Conservation (phyloP, 2,113 vertebrate species). For the Melanocharis versteri region DNA sequence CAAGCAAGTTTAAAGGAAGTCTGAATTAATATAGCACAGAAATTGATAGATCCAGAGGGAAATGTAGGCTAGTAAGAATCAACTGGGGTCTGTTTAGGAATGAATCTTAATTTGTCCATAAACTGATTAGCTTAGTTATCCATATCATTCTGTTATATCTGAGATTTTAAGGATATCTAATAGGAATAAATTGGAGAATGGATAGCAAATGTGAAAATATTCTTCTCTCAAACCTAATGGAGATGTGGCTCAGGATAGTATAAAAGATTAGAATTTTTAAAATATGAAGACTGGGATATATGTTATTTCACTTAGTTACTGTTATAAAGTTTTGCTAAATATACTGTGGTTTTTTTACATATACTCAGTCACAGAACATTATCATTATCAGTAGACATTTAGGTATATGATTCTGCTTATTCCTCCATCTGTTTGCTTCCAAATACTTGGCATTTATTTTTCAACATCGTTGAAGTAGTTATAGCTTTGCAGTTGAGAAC, state of each 20-base stretch:
- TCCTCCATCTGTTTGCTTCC: slow-evolving; percentile 9
- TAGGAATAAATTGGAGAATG: not conserved
- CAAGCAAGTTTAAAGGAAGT: not conserved
- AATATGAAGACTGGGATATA: not conserved
- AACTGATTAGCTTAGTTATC: not conserved
- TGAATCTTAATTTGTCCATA: not conserved
- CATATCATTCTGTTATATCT: not conserved
- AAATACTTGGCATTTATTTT: slow-evolving; percentile 46
- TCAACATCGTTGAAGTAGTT: not conserved
- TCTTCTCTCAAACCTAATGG: not conserved
- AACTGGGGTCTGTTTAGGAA: not conserved
- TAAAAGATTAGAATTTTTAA: not conserved
- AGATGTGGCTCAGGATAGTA: not conserved
- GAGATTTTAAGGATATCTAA: not conserved
- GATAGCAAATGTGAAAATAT: not conserved
- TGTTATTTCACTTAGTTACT: not conserved
- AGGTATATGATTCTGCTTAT: slow-evolving; percentile 2
- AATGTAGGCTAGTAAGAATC: not conserved
- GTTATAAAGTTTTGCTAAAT: not conserved
- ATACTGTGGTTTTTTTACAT: not conserved
- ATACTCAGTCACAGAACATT: not conserved
- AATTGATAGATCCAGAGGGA: not conserved
- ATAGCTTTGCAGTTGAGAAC: not conserved
- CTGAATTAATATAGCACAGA: not conserved
- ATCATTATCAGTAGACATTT: not conserved